These are phyloP conservation scores for Epirrita christyi DNA, from an alignment of 2,888 invertebrate genomes.

Conservation along the genomic window DNA sequence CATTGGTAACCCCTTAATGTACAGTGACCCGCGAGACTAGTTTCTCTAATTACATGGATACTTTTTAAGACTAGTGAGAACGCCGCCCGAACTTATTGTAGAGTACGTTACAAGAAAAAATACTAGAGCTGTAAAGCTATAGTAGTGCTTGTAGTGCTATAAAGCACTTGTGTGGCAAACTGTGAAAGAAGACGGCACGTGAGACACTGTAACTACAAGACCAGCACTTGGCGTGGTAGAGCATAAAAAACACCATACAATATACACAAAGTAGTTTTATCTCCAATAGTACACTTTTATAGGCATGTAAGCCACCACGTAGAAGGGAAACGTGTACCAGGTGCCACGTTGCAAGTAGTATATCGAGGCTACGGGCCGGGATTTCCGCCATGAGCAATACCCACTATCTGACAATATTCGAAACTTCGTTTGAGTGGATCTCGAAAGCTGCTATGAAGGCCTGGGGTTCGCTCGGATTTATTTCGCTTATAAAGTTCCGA, in stretches of 20 bases:
- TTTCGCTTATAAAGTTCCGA: constrained; percentile 32
- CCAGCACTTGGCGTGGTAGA: too few species aligned
- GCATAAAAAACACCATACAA: neutral
- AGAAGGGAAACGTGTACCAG: constrained; percentile 15
- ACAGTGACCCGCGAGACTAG: constrained; percentile 37
- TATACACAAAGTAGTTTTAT: neutral
- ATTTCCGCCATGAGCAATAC: constrained; percentile 31
- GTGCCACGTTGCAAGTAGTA: constrained; percentile 15
- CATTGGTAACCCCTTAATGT: constrained; percentile 39
- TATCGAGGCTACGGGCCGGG: constrained; percentile 29
- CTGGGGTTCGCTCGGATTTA: constrained; percentile 30
- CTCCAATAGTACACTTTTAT: constrained; percentile 6
- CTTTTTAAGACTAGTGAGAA: neutral
- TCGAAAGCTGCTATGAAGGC: constrained; percentile 28
- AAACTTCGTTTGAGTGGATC: constrained; percentile 32
- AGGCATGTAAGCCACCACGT: constrained; percentile 17
- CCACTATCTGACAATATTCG: constrained; percentile 36
- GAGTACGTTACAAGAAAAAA: too few species aligned
- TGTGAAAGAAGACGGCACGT: too few species aligned
- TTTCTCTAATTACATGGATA: constrained; percentile 37
- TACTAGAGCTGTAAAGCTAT: too few species aligned
- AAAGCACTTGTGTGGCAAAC: too few species aligned
- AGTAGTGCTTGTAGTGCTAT: too few species aligned
- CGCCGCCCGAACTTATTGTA: neutral
- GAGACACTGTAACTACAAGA: too few species aligned